These are phyloP conservation scores for Notoglanidium macrostoma DNA, from an alignment of 2,797 vertebrate species.

Conservation along the genomic window DNA sequence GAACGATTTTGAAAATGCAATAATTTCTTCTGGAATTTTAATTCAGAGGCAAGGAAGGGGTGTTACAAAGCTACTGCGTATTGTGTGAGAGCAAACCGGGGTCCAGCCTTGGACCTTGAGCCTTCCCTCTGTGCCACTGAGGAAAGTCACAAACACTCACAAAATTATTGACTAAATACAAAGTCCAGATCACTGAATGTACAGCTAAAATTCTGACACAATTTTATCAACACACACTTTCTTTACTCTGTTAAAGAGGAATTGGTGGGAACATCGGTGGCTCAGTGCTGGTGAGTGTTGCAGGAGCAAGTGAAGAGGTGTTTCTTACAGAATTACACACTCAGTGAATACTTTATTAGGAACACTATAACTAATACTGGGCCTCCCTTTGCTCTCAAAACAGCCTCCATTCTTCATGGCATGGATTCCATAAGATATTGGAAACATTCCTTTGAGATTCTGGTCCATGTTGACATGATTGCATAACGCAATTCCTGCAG, in stretches of 20 bases:
- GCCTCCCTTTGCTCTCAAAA: neutral
- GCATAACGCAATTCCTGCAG: too few relatives aligned
- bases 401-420: neutral
- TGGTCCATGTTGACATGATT: neutral
- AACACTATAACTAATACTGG: neutral
- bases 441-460: neutral
- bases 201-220: neutral
- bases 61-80: neutral
- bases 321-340: neutral
- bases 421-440: neutral
- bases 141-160: neutral
- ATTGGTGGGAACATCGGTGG: neutral
- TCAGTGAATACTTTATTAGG: neutral
- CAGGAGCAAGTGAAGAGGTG: neutral
- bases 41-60: neutral
- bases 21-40: neutral
- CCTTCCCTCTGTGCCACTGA: neutral
- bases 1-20: neutral
- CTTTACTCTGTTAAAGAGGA: neutral
- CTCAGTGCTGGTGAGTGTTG: neutral
- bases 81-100: neutral
- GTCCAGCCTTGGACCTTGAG: neutral
- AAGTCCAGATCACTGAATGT: neutral
- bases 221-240: neutral
- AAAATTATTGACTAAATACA: neutral